Base-by-base conservation (phyloP, 2,888 invertebrate species). In the Eupeodes luniger region DNA sequence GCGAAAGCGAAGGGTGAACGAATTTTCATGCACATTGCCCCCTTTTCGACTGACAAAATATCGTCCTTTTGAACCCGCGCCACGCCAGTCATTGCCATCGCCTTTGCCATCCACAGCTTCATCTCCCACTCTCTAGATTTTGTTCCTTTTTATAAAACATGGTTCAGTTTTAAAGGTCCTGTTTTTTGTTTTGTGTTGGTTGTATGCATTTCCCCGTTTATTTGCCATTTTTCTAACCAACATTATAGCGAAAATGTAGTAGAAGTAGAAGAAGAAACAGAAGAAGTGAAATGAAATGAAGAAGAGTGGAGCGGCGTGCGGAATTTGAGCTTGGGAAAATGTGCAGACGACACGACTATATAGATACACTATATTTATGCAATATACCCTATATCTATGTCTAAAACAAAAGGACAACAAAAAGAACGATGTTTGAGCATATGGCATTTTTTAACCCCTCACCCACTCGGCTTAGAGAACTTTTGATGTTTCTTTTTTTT, bases 221-320 rank as follows among this genome's bases (percentile, higher is more conserved):
- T 88, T 88, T 85, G 88, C 81, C 74, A 85, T 85, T 88, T 88
- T 87, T 88, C 85, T 75, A 85, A 85, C 88, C 88, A 88, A 85
- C 78, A 88, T 67, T 74, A 88, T 62, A 57, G 69, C 34, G 16
- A 44, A 55, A 49, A 19, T 47, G 0, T 2, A 2, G 9, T 12
- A 11, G 9, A 4, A 3, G 19, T 11, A 11, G 27, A 49, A 9
- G 34, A 34, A 67, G n/a, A 51, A 69, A 44, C 12, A 27, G 36
- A 55, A 55, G 40, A 55, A 55, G 44, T 9, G 9, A 40, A 40
- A 40, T 5, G 9, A 40, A 62, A 34, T 59, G 36, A 55, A 40
- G 19, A 55, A 70, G 44, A 19, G 19, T 1, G 19, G 44, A 19
- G n/a, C 9, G 19, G 10, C 9, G 40, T 5, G 40, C 19, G 14